Evolutionary conservation across 2,113 vertebrate genomes (phyloP), one percentile per base, ranked within the genome.

Genomic region (Pollachius pollachius): DNA sequence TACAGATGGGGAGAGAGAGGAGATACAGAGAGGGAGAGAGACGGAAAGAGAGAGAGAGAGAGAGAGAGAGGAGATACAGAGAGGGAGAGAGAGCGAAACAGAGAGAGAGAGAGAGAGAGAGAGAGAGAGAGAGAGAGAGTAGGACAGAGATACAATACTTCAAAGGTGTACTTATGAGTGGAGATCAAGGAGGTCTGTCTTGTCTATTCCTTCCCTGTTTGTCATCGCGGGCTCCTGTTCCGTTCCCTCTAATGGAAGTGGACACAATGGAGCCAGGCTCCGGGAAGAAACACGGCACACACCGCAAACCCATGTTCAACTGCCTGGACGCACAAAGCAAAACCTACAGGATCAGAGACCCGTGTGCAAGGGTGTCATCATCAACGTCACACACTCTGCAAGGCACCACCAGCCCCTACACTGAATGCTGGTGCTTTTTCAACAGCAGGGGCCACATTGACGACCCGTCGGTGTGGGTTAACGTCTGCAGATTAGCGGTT

Each of bases 91-190:
- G 37, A 41, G 3, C 3, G 34, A 37, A 4, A 27, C 2, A 4
- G 37, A 41, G 41, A 12, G 41, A 48, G 41, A 48, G 41, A 0
- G 41, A 7, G 8, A 13, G 2, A 9, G 5, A 48, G 41, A 34
- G 30, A 34, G 30, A 5, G 30, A 4, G 41, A 13, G 41, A 13
- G 41, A 48, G 41, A 71, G 81, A 67, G 61, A 79, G 76, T 37
- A 48, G 41, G 41, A 48, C 41, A 4, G 52, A 27, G 52, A 65
- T 58, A 56, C 64, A 68, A 62, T 61, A 75, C 64, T 81, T 70
- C 41, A 70, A 67, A 63, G 65, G 73, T 81, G 83, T 78, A 80
- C 23, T 64, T 71, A 65, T 25, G 74, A 76, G 68, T 5, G 70
- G 41, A 70, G 66, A 77, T 84, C 63, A 79, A 23, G 71, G 63